A percentile compares a stretch with the other conserved stretches of the same genome.
These are phyloP conservation scores for Tragelaphus eurycerus DNA, from an alignment of 2,797 vertebrate species.

Conservation along the genomic window DNA sequence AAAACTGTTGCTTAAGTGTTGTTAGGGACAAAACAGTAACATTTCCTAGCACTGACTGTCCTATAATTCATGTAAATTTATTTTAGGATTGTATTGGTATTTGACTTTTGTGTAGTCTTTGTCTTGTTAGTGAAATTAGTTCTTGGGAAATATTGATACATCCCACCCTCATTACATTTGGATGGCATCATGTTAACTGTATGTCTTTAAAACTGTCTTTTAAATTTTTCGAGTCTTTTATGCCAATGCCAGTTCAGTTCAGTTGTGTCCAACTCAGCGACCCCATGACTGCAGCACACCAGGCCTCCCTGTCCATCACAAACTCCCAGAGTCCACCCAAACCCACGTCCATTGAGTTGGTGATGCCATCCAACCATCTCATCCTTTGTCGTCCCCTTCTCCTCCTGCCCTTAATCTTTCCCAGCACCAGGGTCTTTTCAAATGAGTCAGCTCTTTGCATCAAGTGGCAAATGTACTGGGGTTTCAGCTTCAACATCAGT, in stretches of 20 bases:
- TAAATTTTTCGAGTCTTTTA: neutral
- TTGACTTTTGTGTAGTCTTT: constrained; percentile 5
- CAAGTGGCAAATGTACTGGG: no score
- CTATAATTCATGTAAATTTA: neutral
- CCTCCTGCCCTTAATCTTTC: no score
- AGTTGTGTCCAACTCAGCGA: rapidly evolving
- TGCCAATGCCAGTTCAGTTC: neutral
- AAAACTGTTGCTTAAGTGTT: neutral
- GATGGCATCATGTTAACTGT: neutral
- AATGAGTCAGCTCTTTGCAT: no score
- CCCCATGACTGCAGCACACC: no score
- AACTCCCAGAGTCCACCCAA: no score
- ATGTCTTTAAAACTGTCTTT: neutral
- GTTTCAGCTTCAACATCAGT: no score
- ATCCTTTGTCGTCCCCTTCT: no score
- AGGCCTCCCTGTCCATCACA: no score
- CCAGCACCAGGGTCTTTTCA: no score
- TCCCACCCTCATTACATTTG: neutral
- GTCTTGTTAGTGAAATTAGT: neutral
- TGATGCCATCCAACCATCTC: no score
- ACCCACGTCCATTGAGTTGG: no score
- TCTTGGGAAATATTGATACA: neutral
- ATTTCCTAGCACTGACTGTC: neutral
- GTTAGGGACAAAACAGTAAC: neutral
- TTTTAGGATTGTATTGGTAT: neutral